phyloP scores from a whole-genome alignment of 2,888 invertebrate genomes.

The Caenorhabditis sp. region DNA sequence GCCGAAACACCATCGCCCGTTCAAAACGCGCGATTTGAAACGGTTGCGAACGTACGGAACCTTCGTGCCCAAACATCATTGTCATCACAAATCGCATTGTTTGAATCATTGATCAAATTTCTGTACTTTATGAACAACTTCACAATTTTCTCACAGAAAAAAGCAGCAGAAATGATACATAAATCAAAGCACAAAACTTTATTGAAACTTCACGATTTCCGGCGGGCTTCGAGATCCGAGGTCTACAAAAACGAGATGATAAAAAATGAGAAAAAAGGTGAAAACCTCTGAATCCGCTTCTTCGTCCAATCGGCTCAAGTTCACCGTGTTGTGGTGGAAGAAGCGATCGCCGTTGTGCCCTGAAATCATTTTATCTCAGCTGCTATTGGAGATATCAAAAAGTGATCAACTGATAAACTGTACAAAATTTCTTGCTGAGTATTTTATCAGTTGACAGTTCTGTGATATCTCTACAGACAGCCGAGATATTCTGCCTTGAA shows the following conservation, averaged over 20 bases:
- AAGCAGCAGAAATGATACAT: neutral
- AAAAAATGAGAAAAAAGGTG: neutral
- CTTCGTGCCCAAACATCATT: slow-evolving; percentile 15
- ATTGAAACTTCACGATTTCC: neutral
- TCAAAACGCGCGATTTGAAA: slow-evolving; percentile 55
- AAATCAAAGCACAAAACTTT: no score
- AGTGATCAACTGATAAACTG: no score
- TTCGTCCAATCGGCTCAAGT: slow-evolving; percentile 7
- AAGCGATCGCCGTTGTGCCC: neutral
- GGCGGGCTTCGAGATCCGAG: neutral
- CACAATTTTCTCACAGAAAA: no score
- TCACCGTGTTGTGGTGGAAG: neutral
- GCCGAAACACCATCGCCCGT: slow-evolving; percentile 58
- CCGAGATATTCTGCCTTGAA: no score
- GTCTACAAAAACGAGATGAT: neutral
- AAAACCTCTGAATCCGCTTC: neutral
- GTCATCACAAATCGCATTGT: slow-evolving; percentile 30
- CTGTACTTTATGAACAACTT: neutral
- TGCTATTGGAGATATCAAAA: neutral
- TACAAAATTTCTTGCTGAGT: neutral
- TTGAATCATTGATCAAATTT: neutral
- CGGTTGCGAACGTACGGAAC: slow-evolving; percentile 49
- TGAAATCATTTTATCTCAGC: neutral
- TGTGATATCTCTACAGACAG: no score
- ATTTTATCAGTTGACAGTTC: no score